Percentiles rank a stretch among this genome's conserved stretches.
These are phyloP conservation scores for Tinea trinotella DNA, from an alignment of 2,888 invertebrate genomes.

Conservation along the genomic window DNA sequence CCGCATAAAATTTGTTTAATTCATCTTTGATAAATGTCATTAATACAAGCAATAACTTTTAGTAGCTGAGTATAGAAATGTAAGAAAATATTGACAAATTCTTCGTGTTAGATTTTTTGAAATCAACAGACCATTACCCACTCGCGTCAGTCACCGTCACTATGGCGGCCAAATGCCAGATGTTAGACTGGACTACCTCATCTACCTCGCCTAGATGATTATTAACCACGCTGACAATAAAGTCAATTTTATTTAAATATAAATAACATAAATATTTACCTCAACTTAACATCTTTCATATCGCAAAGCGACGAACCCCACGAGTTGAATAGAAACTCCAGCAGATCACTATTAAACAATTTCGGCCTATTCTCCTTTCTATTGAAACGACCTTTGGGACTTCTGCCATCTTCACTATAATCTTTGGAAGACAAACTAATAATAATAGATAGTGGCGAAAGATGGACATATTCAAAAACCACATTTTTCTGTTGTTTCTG, in stretches of 20 bases:
- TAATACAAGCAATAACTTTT: too few species aligned
- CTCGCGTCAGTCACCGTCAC: too few species aligned
- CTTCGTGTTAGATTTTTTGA: too few species aligned
- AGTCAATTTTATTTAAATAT: too few species aligned
- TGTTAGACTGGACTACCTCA: too few species aligned
- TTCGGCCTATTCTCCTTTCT: constrained; percentile 63
- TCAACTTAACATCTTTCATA: constrained; percentile 76
- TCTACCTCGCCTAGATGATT: too few species aligned
- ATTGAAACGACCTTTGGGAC: constrained; percentile 38
- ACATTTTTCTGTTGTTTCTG: constrained; percentile 49
- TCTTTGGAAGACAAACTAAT: constrained; percentile 73
- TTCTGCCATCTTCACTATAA: constrained; percentile 41
- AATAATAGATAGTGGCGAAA: constrained; percentile 74
- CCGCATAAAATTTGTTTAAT: neutral
- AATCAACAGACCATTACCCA: too few species aligned
- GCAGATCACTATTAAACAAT: constrained; percentile 70
- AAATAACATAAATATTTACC: constrained; percentile 43
- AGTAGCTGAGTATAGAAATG: too few species aligned
- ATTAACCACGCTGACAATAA: too few species aligned
- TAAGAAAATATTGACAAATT: too few species aligned
- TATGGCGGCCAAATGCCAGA: too few species aligned
- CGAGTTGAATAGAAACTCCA: constrained; percentile 76
- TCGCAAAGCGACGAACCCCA: constrained; percentile 77
- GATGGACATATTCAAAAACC: constrained; percentile 69
- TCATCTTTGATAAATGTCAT: neutral